These are phyloP conservation scores for Bungarus multicinctus DNA, from an alignment of 2,113 vertebrate genomes.

Conservation along the genomic window DNA sequence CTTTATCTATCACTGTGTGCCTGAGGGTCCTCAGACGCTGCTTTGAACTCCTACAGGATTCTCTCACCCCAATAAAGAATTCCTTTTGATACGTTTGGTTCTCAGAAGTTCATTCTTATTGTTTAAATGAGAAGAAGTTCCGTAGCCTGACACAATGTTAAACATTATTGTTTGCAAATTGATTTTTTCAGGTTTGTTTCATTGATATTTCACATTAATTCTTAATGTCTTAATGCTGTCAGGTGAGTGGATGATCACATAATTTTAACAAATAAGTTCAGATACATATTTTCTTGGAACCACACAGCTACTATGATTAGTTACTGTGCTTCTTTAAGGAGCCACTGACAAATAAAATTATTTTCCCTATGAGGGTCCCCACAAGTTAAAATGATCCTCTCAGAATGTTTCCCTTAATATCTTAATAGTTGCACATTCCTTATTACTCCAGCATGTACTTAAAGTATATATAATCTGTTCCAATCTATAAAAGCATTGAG, in stretches of 20 bases:
- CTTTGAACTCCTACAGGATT: no score
- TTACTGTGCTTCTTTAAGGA: neutral
- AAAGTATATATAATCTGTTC: neutral
- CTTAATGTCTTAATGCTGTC: neutral
- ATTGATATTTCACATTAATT: neutral
- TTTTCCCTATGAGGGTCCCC: neutral
- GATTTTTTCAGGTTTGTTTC: neutral
- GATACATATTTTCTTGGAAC: neutral
- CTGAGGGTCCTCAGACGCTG: no score
- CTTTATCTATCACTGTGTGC: no score
- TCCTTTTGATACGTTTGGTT: no score
- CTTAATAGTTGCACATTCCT: neutral
- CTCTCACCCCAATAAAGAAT: no score
- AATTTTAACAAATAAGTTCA: neutral
- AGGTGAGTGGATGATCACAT: neutral
- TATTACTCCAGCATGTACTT: neutral
- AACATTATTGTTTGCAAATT: neutral
- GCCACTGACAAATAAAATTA: neutral
- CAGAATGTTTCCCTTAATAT: neutral
- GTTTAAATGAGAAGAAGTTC: no score
- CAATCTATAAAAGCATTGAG: neutral
- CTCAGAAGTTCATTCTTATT: no score
- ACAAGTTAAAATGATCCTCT: neutral
- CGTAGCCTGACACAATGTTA: no score
- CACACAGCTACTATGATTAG: neutral